Evolutionary conservation across 2,113 vertebrate genomes (phyloP), one percentile per base, ranked within the genome.

Genomic region (Perca flavescens): DNA sequence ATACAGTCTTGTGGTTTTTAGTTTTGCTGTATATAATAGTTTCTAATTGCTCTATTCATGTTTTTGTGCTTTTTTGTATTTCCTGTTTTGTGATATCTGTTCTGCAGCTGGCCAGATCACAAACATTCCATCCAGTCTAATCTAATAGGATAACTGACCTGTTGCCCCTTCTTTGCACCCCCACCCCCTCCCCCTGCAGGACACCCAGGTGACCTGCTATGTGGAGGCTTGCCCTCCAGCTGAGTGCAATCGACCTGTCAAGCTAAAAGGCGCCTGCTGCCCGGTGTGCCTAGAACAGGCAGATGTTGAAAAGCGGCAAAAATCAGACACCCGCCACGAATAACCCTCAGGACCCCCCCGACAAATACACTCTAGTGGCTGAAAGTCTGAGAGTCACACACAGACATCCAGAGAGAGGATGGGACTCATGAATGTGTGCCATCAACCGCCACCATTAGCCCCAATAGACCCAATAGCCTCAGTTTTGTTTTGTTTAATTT

Each of bases 171-270:
- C 63, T 73, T 25, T 58, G 5, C 31, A 34, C 14, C 25, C 36
- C 74, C 15, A 21, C 5, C 21, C 5, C 52, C 47, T 13, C 63
- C 36, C 43, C 5, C 25, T 5, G 8, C 92, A 99, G 98, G 94
- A 93, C 5, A 95, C 96, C 73, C 98, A 99, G 95, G 94, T 99
- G 88, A 99, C 97, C 40, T 99, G 98, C 91, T 97, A 98, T 1
- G 96, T 99, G 83, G 96, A 99, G 89, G 96, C 96, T 0, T 99
- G 98, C 89, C 96, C 86, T 0, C 92, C 93, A 0, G 63, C 89
- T 1, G 83, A 93, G 49, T 99, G 98, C 50, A 79, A 93, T 10
- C 86, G 52, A 0, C 97, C 97, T 0, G 79, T 95, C 90, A 97
- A 94, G 79, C 90, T 95, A 78, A 90, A 96, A 93, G 97, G 96